Percentiles rank a stretch among this genome's conserved stretches.
Conservation (phyloP, 1,140 invertebrate species). For the Drosophila virilis region DNA sequence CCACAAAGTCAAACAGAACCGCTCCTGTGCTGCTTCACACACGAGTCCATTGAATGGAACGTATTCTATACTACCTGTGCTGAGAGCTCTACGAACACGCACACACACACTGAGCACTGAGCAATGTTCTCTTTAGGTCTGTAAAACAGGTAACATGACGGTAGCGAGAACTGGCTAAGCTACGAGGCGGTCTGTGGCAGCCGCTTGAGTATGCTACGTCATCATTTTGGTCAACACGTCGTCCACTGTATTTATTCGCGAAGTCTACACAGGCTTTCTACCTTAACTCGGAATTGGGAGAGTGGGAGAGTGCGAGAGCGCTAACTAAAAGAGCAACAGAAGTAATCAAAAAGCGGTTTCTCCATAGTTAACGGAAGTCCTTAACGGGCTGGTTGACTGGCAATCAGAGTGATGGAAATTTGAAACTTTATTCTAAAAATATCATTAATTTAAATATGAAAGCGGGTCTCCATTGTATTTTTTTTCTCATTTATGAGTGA, state of each 20-base stretch:
- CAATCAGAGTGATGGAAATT: neutral
- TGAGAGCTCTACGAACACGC: slow-evolving; percentile 60
- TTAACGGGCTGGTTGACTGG: slow-evolving; percentile 23
- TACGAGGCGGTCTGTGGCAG: slow-evolving; percentile 30
- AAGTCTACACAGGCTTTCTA: slow-evolving; percentile 53
- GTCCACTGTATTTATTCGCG: neutral
- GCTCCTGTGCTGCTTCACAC: slow-evolving; percentile 46
- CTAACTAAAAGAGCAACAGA: slow-evolving; percentile 48
- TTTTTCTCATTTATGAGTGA: too few relatives aligned
- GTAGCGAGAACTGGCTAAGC: slow-evolving; percentile 25
- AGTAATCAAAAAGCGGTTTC: slow-evolving; percentile 26
- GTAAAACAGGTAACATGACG: slow-evolving; percentile 45
- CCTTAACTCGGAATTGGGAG: slow-evolving; percentile 34
- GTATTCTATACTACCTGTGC: slow-evolving; percentile 58
- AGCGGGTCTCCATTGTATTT: too few relatives aligned
- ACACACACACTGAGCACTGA: slow-evolving; percentile 22
- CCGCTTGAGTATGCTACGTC: slow-evolving; percentile 59
- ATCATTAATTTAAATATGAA: too few relatives aligned
- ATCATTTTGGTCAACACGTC: slow-evolving; percentile 61
- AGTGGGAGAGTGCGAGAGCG: slow-evolving; percentile 41
- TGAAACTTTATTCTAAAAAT: neutral
- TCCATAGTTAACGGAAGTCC: slow-evolving; percentile 43
- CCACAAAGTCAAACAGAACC: slow-evolving; percentile 38
- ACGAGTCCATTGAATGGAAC: slow-evolving; percentile 69
- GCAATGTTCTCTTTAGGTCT: slow-evolving; percentile 25